phyloP scores from a whole-genome alignment of 1,140 invertebrate genomes.

The Lerema accius region DNA sequence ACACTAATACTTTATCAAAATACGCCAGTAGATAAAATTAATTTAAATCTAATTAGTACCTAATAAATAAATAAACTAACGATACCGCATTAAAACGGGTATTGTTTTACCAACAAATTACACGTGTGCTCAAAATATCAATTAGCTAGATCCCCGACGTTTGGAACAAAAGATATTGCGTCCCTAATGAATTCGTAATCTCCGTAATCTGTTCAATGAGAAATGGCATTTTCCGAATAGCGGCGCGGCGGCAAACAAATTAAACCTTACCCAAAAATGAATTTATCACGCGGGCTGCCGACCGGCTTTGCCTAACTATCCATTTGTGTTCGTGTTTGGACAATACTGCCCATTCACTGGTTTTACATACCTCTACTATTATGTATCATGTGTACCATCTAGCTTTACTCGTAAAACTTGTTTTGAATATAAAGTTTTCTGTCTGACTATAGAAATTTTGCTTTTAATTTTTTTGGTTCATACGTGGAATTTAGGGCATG shows the following conservation, averaged over 20 bases:
- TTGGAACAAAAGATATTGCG: constrained; percentile 69
- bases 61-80: too few relatives aligned
- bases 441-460: too few relatives aligned
- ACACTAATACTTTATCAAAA: too few relatives aligned
- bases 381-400: background rate
- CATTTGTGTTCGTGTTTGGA: constrained; percentile 52
- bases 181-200: constrained; percentile 81
- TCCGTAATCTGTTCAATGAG: constrained; percentile 80
- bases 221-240: constrained; percentile 77
- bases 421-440: too few relatives aligned
- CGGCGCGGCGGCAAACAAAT: constrained; percentile 73
- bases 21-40: too few relatives aligned
- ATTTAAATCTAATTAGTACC: too few relatives aligned
- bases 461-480: too few relatives aligned
- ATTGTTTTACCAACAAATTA: constrained; percentile 47
- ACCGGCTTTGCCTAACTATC: constrained; percentile 56
- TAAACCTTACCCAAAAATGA: constrained; percentile 80
- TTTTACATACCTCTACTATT: constrained; percentile 19
- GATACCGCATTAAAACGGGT: background rate
- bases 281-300: constrained; percentile 69
- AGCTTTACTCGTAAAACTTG: too few relatives aligned
- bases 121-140: constrained; percentile 68
- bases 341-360: constrained; percentile 39
- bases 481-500: too few relatives aligned
- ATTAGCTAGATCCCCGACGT: constrained; percentile 55